Evolutionary conservation across 2,797 vertebrate genomes (phyloP), one percentile per base, ranked within the genome.

Genomic region (Pseudotriccus pelzelni): DNA sequence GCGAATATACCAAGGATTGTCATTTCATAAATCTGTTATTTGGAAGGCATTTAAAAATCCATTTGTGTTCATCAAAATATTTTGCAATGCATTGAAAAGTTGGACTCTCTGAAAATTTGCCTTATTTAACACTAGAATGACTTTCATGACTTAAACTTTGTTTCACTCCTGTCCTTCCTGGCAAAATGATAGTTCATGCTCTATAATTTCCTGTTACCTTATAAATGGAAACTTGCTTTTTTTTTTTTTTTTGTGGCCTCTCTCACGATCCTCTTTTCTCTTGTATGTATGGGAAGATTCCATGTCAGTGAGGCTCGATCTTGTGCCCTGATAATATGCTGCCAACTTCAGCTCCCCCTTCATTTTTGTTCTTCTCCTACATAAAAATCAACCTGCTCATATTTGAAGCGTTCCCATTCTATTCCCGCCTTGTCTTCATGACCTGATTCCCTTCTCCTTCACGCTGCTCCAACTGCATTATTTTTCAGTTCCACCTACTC

Each of bases 291-390:
- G 34, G 77, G 77, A 79, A 84, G 76, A 87, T 81, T 78, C 59
- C 20, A 5, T 79, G 76, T 79, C 93, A 95, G 44, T 59, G 63
- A 84, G 0, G 0, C 69, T 83, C 2, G 52, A 2, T 74, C 74
- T 88, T 64, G 18, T 94, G 77, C 55, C 58, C 66, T 96, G 89
- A 90, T 88, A 75, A 90, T 60, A 79, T 12, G 73, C 85, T 94
- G 95, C 74, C 77, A 91, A 10, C 77, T 56, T 79, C 76, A 91
- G n/a, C 82, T 94, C 87, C 82, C 93, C 82, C 67, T 82, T 95
- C 39, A 39, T 64, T 92, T 96, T 88, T 89, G 58, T 93, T 96
- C 84, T 73, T 86, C 83, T 88, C 94, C 81, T 90, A 88, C 69
- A 24, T 93, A 90, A 81, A 84, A 81, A 67, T 91, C 89, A 90